These are phyloP conservation scores for Drosophila kurseongensis DNA, from an alignment of 1,140 invertebrate species.

Conservation along the genomic window DNA sequence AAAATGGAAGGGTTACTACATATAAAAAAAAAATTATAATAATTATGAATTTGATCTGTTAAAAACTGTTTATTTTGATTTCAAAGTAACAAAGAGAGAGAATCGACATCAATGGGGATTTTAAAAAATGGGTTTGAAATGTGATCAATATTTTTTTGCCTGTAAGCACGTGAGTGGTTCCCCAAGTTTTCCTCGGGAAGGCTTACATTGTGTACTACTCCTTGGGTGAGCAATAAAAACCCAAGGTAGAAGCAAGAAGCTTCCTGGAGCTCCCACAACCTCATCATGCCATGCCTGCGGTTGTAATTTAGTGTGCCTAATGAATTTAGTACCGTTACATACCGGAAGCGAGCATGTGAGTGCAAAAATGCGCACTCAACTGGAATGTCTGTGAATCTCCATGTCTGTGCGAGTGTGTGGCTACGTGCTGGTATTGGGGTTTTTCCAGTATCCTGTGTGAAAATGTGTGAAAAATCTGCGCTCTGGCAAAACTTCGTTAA, in stretches of 20 bases:
- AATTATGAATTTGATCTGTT: too few species aligned
- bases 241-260: conserved; percentile 27
- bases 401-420: not conserved
- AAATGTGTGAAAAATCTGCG: conserved; percentile 79
- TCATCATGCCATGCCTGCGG: conserved; percentile 63
- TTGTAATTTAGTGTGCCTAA: conserved; percentile 83
- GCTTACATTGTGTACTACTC: conserved; percentile 50
- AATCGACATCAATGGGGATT: too few species aligned
- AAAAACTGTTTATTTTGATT: too few species aligned
- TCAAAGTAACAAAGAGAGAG: too few species aligned
- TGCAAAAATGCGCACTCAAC: conserved; percentile 79
- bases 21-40: too few species aligned
- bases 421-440: conserved; percentile 21
- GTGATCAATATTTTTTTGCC: too few species aligned
- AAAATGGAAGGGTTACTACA: too few species aligned
- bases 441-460: conserved; percentile 9
- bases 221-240: conserved; percentile 49
- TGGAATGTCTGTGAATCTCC: conserved; percentile 55
- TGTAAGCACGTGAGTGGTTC: not conserved
- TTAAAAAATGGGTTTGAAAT: too few species aligned
- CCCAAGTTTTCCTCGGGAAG: conserved; percentile 2
- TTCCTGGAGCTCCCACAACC: conserved; percentile 19
- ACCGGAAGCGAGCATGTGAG: conserved; percentile 74
- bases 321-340: conserved; percentile 82
- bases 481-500: conserved; percentile 73